phyloP scores from a whole-genome alignment of 2,113 vertebrate species.

The Aptenodytes forsteri region DNA sequence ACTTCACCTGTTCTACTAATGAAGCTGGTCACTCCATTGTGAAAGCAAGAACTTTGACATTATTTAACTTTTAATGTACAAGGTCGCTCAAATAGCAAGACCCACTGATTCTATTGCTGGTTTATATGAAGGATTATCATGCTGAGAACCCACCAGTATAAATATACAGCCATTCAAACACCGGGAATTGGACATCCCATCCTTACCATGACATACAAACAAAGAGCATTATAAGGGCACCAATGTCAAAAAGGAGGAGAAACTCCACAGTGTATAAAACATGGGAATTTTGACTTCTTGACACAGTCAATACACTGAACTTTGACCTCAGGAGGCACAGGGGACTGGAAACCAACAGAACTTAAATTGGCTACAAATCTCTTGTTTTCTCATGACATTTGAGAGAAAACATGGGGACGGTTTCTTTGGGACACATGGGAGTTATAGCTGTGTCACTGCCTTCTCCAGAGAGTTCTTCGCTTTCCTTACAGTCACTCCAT shows the following conservation, averaged over 20 bases:
- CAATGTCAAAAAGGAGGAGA: not conserved
- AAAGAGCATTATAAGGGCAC: not conserved
- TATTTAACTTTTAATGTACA: not conserved
- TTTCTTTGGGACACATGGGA: slow-evolving; percentile 19
- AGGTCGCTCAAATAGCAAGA: not conserved
- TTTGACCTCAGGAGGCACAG: slow-evolving; percentile 39
- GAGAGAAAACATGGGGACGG: slow-evolving; percentile 7
- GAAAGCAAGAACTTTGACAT: not conserved
- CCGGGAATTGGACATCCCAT: not conserved
- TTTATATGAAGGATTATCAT: not conserved
- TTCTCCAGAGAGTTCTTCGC: not conserved
- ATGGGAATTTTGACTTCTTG: slow-evolving; percentile 63
- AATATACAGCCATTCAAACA: not conserved
- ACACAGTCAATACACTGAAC: slow-evolving; percentile 41
- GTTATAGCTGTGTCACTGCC: slow-evolving; percentile 6
- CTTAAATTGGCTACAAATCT: slow-evolving; percentile 3
- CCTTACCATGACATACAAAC: not conserved
- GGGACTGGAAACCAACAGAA: slow-evolving; percentile 51
- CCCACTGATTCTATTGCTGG: not conserved
- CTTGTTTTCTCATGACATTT: slow-evolving; percentile 62
- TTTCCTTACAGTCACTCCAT: slow-evolving; percentile 34
- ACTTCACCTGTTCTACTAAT: not conserved
- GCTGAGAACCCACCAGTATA: not conserved
- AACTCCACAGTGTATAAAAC: slow-evolving; percentile 27
- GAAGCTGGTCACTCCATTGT: not conserved